These are phyloP conservation scores for Branchinecta lynchi DNA, from an alignment of 1,140 invertebrate species.

Conservation along the genomic window DNA sequence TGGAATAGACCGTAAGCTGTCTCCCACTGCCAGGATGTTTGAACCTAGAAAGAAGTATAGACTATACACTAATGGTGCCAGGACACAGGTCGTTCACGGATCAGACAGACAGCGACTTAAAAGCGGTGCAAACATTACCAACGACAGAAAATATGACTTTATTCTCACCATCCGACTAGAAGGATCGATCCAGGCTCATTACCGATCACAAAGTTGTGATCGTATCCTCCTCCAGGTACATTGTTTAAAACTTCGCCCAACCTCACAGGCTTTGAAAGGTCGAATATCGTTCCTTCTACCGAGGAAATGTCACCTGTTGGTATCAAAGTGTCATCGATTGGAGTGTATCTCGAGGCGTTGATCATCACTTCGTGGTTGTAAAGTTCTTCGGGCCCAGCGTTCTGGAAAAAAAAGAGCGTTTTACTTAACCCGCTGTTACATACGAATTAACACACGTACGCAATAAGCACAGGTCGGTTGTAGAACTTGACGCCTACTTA, in stretches of 20 bases:
- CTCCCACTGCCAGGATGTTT: conserved; percentile 51
- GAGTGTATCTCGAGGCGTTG: conserved; percentile 58
- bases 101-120: conserved; percentile 14
- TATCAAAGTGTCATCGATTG: conserved; percentile 51
- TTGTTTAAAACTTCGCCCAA: conserved; percentile 37
- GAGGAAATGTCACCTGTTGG: conserved; percentile 56
- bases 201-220: conserved; percentile 56
- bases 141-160: not conserved
- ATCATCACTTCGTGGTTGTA: conserved; percentile 56
- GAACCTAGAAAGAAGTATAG: conserved; percentile 13
- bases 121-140: not conserved
- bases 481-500: conserved; percentile 23
- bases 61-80: not conserved
- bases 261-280: conserved; percentile 43
- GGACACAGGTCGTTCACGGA: conserved; percentile 3
- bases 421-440: conserved; percentile 5
- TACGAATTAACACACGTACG: not conserved
- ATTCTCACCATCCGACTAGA: conserved; percentile 1
- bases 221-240: conserved; percentile 43
- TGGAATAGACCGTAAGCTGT: conserved; percentile 53
- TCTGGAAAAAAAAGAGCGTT: conserved; percentile 29
- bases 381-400: conserved; percentile 38
- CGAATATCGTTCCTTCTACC: conserved; percentile 47
- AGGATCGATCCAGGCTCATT: conserved; percentile 19
- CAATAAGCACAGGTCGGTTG: no score